These are phyloP conservation scores for Cheilosia soror DNA, from an alignment of 2,888 invertebrate genomes.

Conservation along the genomic window DNA sequence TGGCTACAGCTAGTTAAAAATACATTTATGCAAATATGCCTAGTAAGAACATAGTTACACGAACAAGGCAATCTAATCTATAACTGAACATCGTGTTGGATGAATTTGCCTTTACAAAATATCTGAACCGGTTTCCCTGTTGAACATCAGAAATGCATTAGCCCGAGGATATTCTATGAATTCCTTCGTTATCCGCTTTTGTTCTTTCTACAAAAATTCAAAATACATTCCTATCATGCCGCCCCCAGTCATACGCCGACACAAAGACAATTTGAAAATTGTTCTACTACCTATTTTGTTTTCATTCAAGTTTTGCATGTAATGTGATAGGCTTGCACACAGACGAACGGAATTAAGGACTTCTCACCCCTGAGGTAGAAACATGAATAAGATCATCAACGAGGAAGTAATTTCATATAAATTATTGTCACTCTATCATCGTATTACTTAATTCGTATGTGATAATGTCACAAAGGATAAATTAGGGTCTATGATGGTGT, in stretches of 20 bases:
- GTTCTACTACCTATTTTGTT: constrained; percentile 17
- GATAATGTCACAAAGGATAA: constrained; percentile 43
- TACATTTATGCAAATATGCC: constrained; percentile 2
- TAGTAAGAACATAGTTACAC: constrained; percentile 2
- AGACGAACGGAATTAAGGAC: constrained; percentile 15
- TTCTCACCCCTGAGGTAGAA: not conserved
- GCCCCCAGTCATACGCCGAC: constrained; percentile 32
- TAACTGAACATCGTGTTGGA: constrained; percentile 5
- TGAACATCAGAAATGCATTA: constrained; percentile 72
- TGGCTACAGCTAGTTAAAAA: constrained; percentile 1
- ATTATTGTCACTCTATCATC: constrained; percentile 31
- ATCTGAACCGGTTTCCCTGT: constrained; percentile 20
- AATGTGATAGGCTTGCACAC: constrained; percentile 29
- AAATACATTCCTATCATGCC: constrained; percentile 34
- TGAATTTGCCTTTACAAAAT: constrained; percentile 8
- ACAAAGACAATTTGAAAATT: constrained; percentile 41
- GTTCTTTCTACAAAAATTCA: constrained; percentile 10
- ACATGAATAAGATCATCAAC: not conserved
- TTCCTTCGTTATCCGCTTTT: constrained; percentile 13
- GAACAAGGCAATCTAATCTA: not conserved
- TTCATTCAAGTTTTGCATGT: constrained; percentile 8
- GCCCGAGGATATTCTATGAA: constrained; percentile 49
- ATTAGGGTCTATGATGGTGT: constrained; percentile 16
- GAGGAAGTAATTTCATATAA: constrained; percentile 5
- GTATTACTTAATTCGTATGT: constrained; percentile 27